Percentiles rank a stretch among this genome's conserved stretches.
These are phyloP conservation scores for Leptopilina drosophilae DNA, from an alignment of 2,888 invertebrate species.

Conservation along the genomic window DNA sequence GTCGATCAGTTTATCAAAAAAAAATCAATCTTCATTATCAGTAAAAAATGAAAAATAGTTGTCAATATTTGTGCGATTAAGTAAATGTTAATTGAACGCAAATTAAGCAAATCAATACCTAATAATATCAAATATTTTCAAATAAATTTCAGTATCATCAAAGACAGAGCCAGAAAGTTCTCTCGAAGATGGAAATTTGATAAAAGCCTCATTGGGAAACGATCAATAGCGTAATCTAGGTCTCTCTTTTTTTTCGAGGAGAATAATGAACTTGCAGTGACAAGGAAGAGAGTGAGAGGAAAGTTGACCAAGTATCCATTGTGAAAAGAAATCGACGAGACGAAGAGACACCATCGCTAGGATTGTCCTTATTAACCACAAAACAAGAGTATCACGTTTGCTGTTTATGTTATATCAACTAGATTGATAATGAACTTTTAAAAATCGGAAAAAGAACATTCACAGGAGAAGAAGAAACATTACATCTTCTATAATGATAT, in stretches of 20 bases:
- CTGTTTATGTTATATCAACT: neutral
- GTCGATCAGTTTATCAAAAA: too few species aligned
- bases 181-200: conserved; percentile 18
- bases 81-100: neutral
- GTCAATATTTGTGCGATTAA: neutral
- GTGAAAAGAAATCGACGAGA: conserved; percentile 2
- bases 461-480: neutral
- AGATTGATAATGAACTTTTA: conserved; percentile 13
- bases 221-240: conserved; percentile 34
- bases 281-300: neutral
- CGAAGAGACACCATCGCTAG: neutral
- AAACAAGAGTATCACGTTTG: conserved; percentile 17
- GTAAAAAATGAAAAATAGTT: neutral
- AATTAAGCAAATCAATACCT: neutral
- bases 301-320: conserved; percentile 30
- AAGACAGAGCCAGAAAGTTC: neutral
- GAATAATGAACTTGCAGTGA: conserved; percentile 33
- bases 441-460: neutral
- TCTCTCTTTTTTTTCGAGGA: conserved; percentile 24
- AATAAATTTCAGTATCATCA: conserved; percentile 2
- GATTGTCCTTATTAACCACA: conserved; percentile 15
- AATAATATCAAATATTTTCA: conserved; percentile 13
- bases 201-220: conserved; percentile 21
- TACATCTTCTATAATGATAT: conserved; percentile 10
- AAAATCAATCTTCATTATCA: too few species aligned